Evolutionary conservation across 2,797 vertebrate species (phyloP).

Genomic region (Gymnothorax reevesii): DNA sequence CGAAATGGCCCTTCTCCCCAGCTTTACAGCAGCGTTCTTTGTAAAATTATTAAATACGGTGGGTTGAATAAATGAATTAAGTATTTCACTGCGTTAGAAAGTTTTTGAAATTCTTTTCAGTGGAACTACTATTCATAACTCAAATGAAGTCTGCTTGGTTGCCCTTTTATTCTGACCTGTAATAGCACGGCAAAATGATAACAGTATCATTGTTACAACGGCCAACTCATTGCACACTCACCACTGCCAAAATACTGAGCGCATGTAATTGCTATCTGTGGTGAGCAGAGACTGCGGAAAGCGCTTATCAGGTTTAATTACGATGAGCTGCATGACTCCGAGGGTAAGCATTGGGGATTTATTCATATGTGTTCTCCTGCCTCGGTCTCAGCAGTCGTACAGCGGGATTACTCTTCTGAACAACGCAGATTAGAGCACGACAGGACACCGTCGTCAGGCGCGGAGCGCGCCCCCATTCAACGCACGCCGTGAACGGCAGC

Average conservation of each 20-base stretch:
- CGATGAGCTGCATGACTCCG: not conserved
- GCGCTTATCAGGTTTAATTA: not conserved
- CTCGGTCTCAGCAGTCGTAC: not conserved
- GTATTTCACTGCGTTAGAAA: not conserved
- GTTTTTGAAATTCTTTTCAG: not conserved
- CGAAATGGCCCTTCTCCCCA: not conserved
- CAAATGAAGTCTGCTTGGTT: not conserved
- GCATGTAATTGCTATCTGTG: not conserved
- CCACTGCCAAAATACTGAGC: not conserved
- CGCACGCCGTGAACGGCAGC: not conserved
- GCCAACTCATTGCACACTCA: too few species aligned
- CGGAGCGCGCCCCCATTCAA: not conserved
- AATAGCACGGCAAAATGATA: not conserved
- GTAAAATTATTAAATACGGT: not conserved
- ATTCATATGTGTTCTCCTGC: not conserved
- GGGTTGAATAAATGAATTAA: not conserved
- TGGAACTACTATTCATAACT: not conserved
- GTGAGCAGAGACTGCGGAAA: not conserved
- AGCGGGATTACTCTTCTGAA: not conserved
- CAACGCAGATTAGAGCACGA: conserved; percentile 5
- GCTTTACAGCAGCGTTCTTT: not conserved
- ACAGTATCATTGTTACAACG: not conserved
- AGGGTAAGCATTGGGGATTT: not conserved
- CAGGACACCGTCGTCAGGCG: not conserved
- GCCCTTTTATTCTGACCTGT: not conserved